Conservation (phyloP, 1,140 invertebrate genomes). For the Sinella curviseta region DNA sequence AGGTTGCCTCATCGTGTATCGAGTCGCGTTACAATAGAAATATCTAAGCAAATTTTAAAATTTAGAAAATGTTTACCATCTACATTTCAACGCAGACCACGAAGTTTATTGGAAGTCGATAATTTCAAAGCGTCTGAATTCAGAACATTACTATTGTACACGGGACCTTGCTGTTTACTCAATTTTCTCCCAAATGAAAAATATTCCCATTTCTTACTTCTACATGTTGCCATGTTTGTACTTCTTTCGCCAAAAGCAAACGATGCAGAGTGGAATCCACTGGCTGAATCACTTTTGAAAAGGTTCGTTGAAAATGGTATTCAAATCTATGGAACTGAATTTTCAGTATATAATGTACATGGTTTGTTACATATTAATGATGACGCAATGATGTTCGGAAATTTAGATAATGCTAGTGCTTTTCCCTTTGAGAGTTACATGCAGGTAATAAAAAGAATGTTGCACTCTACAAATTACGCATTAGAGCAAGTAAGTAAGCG, state of each 20-base stretch:
- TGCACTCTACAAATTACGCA: not conserved
- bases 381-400: conserved; percentile 54
- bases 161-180: conserved; percentile 26
- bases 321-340: not conserved
- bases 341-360: conserved; percentile 54
- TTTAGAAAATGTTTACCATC: conserved; percentile 25
- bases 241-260: not conserved
- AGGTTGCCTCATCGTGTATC: conserved; percentile 1
- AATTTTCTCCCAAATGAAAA: not conserved
- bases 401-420: conserved; percentile 53
- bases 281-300: conserved; percentile 9
- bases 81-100: conserved; percentile 37
- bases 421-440: conserved; percentile 57
- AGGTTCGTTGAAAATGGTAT: not conserved
- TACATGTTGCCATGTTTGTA: not conserved
- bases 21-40: not conserved
- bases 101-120: conserved; percentile 23
- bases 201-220: not conserved
- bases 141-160: conserved; percentile 38
- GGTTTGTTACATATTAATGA: conserved; percentile 52
- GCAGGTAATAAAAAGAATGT: not conserved
- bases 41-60: conserved; percentile 16
- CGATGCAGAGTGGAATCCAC: conserved; percentile 32
- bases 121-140: conserved; percentile 34
- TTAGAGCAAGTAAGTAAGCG: not conserved